Base-by-base conservation (phyloP, 2,888 invertebrate species). In the Eilema griseolum region DNA sequence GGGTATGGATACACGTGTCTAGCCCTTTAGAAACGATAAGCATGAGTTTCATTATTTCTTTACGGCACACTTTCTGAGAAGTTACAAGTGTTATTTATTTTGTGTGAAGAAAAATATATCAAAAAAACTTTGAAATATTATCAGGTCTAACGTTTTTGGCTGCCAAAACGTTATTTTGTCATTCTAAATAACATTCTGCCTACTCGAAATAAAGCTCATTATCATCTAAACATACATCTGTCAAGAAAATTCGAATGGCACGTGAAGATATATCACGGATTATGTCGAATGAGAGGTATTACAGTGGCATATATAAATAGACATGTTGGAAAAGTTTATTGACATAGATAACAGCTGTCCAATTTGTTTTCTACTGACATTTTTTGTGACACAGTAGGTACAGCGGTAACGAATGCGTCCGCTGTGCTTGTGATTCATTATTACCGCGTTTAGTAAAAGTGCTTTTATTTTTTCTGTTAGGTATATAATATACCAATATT, bases 91-190 rank as follows among this genome's bases (percentile, higher is more conserved):
- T 46, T 16, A 14, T 41, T 41, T 41, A 16, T 41, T 41, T 16
- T 14, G 41, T 46, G n/a, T 52, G 5, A 52, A 52, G 20, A 52
- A 52, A 52, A 52, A 52, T 52, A 52, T n/a, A 52, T 52, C 20
- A 52, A 52, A 52, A 8, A n/a, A n/a, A 52, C 52, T 52, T 52
- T 52, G n/a, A 52, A 52, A 52, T 52, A 52, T 52, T 52, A 52
- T 52, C 52, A 7, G 20, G 4, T 2, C 46, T 41, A 46, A 20
- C 7, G 2, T 52, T n/a, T 46, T 52, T n/a, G 52, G 52, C n/a
- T 52, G 52, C 52, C 52, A 52, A 52, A 52, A 52, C 10, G 2
- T 52, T 52, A 10, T 52, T 52, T n/a, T 52, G 2, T 52, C 20
- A 52, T 52, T 16, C n/a, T n/a, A 52, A 52, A 52, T 52, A 10